Evolutionary conservation across 2,888 invertebrate species (phyloP), one percentile per base, ranked within the genome.

Genomic region (Hyppa rectilinea): DNA sequence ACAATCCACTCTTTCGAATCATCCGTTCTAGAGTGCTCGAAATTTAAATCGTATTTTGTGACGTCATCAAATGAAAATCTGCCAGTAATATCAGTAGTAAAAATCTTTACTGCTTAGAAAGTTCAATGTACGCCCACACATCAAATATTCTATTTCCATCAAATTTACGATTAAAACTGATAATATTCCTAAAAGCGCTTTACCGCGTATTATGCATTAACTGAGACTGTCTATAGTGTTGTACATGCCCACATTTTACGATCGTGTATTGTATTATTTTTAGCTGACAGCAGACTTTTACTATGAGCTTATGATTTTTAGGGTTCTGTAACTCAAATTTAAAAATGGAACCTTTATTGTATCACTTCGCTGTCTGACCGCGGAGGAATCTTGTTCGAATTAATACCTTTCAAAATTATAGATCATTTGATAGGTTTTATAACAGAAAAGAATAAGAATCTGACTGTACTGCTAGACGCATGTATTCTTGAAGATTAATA

Each of bases 221-320:
- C 80, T 82, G 71, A 74, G 81, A 77, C 76, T 69, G 76, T 73
- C 70, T 68, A 80, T 75, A 84, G 74, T 81, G 76, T 77, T 81
- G 67, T 74, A 70, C 69, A 69, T 58, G 43, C 40, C 1, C 14
- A 43, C 29, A 31, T 83, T 85, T 85, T 85, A 85, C 77, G 73
- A 52, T 62, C 70, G 36, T 60, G 76, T 56, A 9, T 83, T 76
- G 67, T 64, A 82, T 78, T 86, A 85, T 88, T 86, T 87, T 83
- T 70, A 75, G 59, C 64, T 63, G 60, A 63, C 38, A 60, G 72
- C 14, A 56, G 14, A 55, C 75, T 68, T 64, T 52, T 80, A 84
- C 84, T 50, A 84, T 12, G 7, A 5, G 26, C 9, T 17, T 34
- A 10, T 14, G 12, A 34, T 23, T 47, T 23, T 47, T 12, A 23